Evolutionary conservation across 2,888 invertebrate species (phyloP).

Genomic region (Stenotaenia linearis): DNA sequence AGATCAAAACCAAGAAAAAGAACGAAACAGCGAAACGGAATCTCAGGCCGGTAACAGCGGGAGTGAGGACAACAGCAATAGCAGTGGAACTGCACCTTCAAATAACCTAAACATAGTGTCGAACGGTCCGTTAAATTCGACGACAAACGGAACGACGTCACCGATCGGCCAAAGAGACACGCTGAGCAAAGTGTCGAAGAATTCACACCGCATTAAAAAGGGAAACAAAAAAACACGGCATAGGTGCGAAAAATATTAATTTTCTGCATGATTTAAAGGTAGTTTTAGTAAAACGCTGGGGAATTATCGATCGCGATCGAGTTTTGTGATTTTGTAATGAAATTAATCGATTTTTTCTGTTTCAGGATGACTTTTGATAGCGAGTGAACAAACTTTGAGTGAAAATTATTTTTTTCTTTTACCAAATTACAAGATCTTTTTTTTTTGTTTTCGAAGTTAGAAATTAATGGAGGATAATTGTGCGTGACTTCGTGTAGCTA

Average conservation of each 20-base stretch:
- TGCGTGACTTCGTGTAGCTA: conserved; percentile 41
- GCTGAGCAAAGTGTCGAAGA: conserved; percentile 52
- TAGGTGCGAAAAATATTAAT: conserved; percentile 54
- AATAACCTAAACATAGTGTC: background rate
- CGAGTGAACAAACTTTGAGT: background rate
- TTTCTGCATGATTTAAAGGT: too few species aligned
- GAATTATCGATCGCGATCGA: too few species aligned
- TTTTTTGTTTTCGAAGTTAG: background rate
- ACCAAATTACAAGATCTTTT: too few species aligned
- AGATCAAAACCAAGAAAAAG: conserved; percentile 64
- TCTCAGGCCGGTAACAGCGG: conserved; percentile 64
- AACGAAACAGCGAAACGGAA: conserved; percentile 77
- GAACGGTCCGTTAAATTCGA: conserved; percentile 19
- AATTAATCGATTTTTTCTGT: too few species aligned
- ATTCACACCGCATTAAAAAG: conserved; percentile 59
- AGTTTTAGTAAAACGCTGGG: conserved; percentile 36
- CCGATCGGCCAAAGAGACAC: conserved; percentile 46
- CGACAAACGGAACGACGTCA: conserved; percentile 30
- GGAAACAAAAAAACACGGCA: conserved; percentile 77
- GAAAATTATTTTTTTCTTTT: background rate
- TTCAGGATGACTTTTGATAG: conserved; percentile 34
- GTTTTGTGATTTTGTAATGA: too few species aligned
- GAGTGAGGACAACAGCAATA: conserved; percentile 51
- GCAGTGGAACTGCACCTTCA: conserved; percentile 33
- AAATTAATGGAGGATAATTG: background rate